Evolutionary conservation across 2,113 vertebrate species (phyloP).

Genomic region (Eublepharis macularius): DNA sequence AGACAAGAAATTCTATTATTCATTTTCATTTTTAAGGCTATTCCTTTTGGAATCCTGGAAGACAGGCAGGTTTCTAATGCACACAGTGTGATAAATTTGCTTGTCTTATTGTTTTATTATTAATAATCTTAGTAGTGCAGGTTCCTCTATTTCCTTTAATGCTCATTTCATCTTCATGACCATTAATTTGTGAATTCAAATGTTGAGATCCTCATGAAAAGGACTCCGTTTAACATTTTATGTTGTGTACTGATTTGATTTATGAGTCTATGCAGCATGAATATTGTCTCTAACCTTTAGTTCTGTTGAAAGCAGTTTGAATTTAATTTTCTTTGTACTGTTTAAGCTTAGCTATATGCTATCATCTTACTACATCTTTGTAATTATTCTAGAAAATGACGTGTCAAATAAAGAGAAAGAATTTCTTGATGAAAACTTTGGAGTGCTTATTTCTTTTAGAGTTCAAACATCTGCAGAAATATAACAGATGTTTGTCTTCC

Average conservation of each 20-base stretch:
- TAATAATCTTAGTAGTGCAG: constrained; percentile 14
- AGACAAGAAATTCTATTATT: constrained; percentile 12
- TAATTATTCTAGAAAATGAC: neutral
- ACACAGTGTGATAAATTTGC: neutral
- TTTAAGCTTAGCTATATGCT: constrained; percentile 7
- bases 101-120: neutral
- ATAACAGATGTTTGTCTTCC: neutral
- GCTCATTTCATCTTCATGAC: neutral
- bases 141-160: constrained; percentile 16
- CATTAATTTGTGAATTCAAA: constrained; percentile 17
- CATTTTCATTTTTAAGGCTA: constrained; percentile 3
- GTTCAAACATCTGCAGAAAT: neutral
- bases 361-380: constrained; percentile 3
- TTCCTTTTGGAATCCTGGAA: constrained; percentile 12
- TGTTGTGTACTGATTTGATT: neutral
- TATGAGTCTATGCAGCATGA: neutral
- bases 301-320: constrained; percentile 14
- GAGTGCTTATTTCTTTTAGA: neutral
- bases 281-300: constrained; percentile 21
- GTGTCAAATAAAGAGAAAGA: neutral
- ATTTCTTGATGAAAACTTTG: neutral
- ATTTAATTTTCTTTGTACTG: neutral
- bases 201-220: neutral
- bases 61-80: constrained; percentile 7
- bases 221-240: constrained; percentile 1